phyloP scores from a whole-genome alignment of 1,140 invertebrate genomes.

The Heliconius hermathena region DNA sequence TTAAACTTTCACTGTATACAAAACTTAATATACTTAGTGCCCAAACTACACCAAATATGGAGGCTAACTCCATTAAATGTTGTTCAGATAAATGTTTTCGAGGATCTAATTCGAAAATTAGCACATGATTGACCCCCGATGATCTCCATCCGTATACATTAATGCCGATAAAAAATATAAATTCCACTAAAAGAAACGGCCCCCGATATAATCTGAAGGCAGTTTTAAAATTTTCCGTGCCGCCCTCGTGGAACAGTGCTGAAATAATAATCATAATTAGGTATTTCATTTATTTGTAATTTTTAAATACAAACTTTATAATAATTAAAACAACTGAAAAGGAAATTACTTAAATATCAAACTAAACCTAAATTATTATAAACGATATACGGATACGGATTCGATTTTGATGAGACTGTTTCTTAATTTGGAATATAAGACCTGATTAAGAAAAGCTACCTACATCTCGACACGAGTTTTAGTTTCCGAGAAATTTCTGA shows the following conservation, averaged over 20 bases:
- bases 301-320: no score
- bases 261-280: constrained; percentile 57
- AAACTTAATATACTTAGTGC: constrained; percentile 91
- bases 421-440: no score
- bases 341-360: no score
- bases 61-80: constrained; percentile 97
- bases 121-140: constrained; percentile 99
- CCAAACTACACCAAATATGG: constrained; percentile 98
- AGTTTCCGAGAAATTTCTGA: no score
- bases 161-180: constrained; percentile 97
- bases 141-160: constrained; percentile 99
- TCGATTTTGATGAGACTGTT: no score
- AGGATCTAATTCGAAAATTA: constrained; percentile 99
- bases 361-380: no score
- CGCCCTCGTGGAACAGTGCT: constrained; percentile 88
- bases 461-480: no score
- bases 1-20: constrained; percentile 92
- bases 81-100: constrained; percentile 98
- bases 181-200: constrained; percentile 95
- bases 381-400: no score
- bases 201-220: constrained; percentile 95
- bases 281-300: no score
- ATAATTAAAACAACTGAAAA: no score
- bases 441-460: no score
- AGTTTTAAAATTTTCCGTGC: constrained; percentile 88